Evolutionary conservation across 2,888 invertebrate species (phyloP), one percentile per base, ranked within the genome.

Genomic region (Lycaena phlaeas): DNA sequence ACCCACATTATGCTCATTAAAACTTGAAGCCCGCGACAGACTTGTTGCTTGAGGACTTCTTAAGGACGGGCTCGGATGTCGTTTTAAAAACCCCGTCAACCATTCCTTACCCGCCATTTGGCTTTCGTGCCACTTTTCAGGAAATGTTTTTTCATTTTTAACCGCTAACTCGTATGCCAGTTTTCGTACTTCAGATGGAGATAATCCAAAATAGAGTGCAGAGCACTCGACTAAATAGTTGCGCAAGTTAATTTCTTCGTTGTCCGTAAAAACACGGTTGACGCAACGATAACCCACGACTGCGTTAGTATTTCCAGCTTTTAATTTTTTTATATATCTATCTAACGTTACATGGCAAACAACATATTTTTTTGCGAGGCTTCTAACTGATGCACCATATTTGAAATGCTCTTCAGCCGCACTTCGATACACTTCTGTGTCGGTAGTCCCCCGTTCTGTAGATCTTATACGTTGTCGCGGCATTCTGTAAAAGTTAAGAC

Each of bases 261-360:
- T 18, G 5, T 18, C 5, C 28, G 30, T 41, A 38, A 44, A 44
- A 27, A 38, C 41, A 4, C 38, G 41, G 31, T 43, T 43, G 44
- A 46, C 40, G 44, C 42, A 43, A 42, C 44, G 43, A 36, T 49
- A 45, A 38, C 46, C 44, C 12, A 50, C 48, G 30, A 40, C 36
- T 43, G 44, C 49, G 14, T 2, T 40, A 40, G 46, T 36, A 43
- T 49, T 44, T 40, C 49, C 44, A 36, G 44, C 41, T 43, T 46
- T n/a, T 46, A 22, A 46, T 12, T 46, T 46, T 49, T 40, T 46
- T 40, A 49, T 42, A 37, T 18, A 49, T 44, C 46, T 15, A 15
- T 15, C 6, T 30, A 15, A 15, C 14, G 28, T 38, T 28, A 28
- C 28, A 38, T 28, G 27, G 27, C 22, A 38, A 28, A 38, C 28